Conservation (phyloP, 2,888 invertebrate genomes). For the Calameuta filiformis region DNA sequence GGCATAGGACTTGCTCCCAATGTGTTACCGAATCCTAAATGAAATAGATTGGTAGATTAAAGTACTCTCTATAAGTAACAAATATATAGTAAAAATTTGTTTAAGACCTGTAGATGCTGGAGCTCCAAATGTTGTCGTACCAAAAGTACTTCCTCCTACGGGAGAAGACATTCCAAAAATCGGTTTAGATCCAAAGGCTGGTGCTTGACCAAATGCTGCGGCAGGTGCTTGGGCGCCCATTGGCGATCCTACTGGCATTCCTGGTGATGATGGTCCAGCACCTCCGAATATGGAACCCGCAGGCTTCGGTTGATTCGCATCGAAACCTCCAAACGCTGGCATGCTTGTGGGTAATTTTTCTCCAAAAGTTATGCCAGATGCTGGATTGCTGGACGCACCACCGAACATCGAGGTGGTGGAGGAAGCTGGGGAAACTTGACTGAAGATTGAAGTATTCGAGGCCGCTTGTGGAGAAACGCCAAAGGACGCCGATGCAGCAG, state of each 20-base stretch:
- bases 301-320: background rate
- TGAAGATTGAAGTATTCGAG: conserved; percentile 31
- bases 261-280: background rate
- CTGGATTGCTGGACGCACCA: conserved; percentile 19
- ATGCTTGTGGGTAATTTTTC: background rate
- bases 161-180: conserved; percentile 48
- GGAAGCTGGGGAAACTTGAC: conserved; percentile 21
- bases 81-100: background rate
- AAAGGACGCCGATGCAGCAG: conserved; percentile 22
- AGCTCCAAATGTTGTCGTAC: conserved; percentile 35
- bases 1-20: conserved; percentile 37
- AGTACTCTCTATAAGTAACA: conserved; percentile 4
- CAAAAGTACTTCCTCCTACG: conserved; percentile 14
- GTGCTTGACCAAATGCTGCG: conserved; percentile 22
- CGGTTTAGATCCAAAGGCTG: conserved; percentile 51
- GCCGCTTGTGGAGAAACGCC: conserved; percentile 20
- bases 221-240: background rate
- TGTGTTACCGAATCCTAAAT: conserved; percentile 49
- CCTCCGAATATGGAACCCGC: conserved; percentile 18
- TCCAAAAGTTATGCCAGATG: conserved; percentile 1
- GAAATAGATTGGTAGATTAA: conserved; percentile 2
- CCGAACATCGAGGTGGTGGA: conserved; percentile 35
- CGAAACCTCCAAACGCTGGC: background rate
- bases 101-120: conserved; percentile 34
- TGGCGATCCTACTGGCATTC: background rate